Evolutionary conservation across 2,797 vertebrate genomes (phyloP).

Genomic region (Chrysocyon brachyurus): DNA sequence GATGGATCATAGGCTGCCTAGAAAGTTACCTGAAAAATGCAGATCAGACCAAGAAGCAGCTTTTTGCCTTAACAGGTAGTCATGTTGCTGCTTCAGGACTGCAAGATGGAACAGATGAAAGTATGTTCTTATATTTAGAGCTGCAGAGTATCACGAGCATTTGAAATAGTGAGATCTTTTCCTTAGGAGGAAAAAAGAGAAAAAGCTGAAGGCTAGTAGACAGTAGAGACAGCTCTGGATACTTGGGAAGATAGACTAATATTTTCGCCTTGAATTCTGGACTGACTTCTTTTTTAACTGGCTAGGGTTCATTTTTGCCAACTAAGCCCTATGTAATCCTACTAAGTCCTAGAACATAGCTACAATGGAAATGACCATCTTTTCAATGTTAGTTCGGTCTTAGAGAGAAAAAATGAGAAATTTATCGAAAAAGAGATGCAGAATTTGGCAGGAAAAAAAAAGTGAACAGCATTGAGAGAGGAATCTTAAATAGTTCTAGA

Average conservation of each 20-base stretch:
- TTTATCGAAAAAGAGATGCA: background rate
- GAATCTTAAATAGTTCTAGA: background rate
- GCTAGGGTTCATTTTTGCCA: background rate
- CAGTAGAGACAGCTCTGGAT: background rate
- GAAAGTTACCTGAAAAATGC: conserved; percentile 32
- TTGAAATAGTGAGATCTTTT: background rate
- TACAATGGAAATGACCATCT: background rate
- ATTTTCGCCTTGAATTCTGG: background rate
- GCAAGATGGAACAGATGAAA: background rate
- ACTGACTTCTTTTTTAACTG: background rate
- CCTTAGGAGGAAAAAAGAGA: background rate
- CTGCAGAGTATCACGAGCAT: background rate
- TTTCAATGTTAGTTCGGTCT: background rate
- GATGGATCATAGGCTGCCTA: background rate
- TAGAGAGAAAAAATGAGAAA: conserved; percentile 10
- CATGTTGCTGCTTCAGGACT: background rate
- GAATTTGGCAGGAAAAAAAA: background rate
- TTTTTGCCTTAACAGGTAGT: background rate
- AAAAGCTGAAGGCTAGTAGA: background rate
- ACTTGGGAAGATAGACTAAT: background rate
- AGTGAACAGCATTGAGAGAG: background rate
- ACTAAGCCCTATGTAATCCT: background rate
- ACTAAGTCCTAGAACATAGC: background rate
- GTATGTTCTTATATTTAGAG: background rate
- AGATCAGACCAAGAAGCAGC: conserved; percentile 29